Evolutionary conservation across 2,888 invertebrate genomes (phyloP), one percentile per base, ranked within the genome.

Genomic region (Heliconius charithonia): DNA sequence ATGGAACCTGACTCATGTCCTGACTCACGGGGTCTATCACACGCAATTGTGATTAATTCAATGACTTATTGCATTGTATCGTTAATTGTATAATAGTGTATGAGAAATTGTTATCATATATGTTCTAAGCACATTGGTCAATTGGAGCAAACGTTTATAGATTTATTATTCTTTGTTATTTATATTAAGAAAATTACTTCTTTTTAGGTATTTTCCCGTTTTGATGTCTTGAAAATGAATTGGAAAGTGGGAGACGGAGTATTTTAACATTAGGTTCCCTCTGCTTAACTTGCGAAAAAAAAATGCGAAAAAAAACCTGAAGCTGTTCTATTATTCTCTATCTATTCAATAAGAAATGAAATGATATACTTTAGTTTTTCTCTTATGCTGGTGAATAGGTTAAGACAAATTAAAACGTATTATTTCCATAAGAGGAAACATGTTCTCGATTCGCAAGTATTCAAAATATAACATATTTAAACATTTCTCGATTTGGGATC

Each of bases 11-110:
- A 82, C 77, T 84, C 83, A 85, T 84, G 77, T 83, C 81, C 85
- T 91, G 90, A 91, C 83, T 91, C 91, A 91, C 82, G 83, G 84
- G 85, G 86, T 79, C 76, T 83, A 79, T 81, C 81, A 83, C 82
- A 80, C 85, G 82, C 80, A 85, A 87, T 84, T 84, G 87, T 88
- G 88, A 88, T 87, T 89, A 90, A 86, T 87, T 84, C 85, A 86
- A 88, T 89, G 88, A 91, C 85, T 89, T 87, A 86, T 85, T 84
- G 81, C 78, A 79, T 81, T 81, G 81, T 75, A 78, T 81, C 76
- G 69, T 29, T 80, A 81, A 81, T 81, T 75, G 80, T 75, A 67
- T 80, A 77, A 78, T 80, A 78, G 76, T 78, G 75, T 79, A 79
- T 76, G 80, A 66, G 71, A 66, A 76, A 65, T 65, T 76, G 32